phyloP scores from a whole-genome alignment of 1,140 invertebrate genomes.

The Frieseomelitta varia region DNA sequence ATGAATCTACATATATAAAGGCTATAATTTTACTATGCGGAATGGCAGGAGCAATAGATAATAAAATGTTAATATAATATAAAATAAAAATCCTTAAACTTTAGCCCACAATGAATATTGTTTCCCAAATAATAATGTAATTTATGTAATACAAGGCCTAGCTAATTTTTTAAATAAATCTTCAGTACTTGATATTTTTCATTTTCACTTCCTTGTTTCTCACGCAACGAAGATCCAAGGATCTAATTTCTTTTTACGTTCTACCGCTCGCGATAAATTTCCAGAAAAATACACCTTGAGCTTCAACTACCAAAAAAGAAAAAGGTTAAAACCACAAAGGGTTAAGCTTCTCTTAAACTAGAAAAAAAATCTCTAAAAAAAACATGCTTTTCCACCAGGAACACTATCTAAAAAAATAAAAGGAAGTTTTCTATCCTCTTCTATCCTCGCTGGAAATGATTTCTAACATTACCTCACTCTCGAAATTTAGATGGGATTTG shows the following conservation, averaged over 20 bases:
- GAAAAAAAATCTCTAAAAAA: not conserved
- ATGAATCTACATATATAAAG: no score
- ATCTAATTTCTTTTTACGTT: not conserved
- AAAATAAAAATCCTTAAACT: no score
- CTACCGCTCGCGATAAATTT: not conserved
- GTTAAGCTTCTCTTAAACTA: not conserved
- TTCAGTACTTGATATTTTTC: not conserved
- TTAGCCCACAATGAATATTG: not conserved
- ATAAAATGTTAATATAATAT: no score
- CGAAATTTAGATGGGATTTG: not conserved
- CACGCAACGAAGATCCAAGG: not conserved
- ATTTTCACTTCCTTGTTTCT: not conserved
- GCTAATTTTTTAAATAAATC: not conserved
- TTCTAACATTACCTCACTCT: not conserved
- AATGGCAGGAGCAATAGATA: no score
- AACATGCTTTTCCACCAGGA: not conserved
- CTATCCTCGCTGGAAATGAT: not conserved
- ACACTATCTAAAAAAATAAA: not conserved
- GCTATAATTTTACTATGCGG: no score
- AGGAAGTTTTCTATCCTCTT: no score
- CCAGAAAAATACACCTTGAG: not conserved
- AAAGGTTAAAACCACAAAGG: not conserved
- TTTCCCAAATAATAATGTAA: not conserved
- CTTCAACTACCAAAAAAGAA: not conserved
- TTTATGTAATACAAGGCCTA: not conserved